phyloP scores from a whole-genome alignment of 2,113 vertebrate species.

The Muscicapa adusta region DNA sequence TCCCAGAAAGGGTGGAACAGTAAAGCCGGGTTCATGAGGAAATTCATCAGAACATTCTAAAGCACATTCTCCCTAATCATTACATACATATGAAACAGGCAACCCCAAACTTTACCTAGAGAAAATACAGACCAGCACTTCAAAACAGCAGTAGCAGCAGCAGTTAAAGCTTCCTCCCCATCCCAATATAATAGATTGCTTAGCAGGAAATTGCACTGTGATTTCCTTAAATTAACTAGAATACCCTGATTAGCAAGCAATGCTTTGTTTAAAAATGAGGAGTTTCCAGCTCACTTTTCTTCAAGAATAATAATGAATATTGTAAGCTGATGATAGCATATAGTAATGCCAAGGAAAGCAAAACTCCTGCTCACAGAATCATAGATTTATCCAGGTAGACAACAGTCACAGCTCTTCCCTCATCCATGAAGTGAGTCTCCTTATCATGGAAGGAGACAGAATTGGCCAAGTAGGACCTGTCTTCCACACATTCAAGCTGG shows the following conservation, averaged over 20 bases:
- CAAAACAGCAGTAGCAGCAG: not conserved
- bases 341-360: not conserved
- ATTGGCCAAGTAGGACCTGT: not conserved
- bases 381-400: not conserved
- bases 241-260: constrained; percentile 29
- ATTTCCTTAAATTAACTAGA: constrained; percentile 8
- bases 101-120: not conserved
- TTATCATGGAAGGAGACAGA: not conserved
- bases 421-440: not conserved
- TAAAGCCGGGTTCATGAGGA: not conserved
- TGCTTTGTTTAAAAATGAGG: constrained; percentile 8
- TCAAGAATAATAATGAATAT: not conserved
- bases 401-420: not conserved
- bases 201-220: not conserved
- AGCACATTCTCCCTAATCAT: not conserved
- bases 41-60: not conserved
- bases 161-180: not conserved
- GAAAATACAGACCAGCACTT: not conserved
- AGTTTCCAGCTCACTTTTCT: not conserved
- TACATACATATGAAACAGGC: not conserved
- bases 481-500: not conserved
- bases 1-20: constrained; percentile 2
- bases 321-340: not conserved
- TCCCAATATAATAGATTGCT: not conserved
- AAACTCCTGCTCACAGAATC: not conserved